Evolutionary conservation across 2,797 vertebrate species (phyloP).

Genomic region (Adrianichthys oophorus): DNA sequence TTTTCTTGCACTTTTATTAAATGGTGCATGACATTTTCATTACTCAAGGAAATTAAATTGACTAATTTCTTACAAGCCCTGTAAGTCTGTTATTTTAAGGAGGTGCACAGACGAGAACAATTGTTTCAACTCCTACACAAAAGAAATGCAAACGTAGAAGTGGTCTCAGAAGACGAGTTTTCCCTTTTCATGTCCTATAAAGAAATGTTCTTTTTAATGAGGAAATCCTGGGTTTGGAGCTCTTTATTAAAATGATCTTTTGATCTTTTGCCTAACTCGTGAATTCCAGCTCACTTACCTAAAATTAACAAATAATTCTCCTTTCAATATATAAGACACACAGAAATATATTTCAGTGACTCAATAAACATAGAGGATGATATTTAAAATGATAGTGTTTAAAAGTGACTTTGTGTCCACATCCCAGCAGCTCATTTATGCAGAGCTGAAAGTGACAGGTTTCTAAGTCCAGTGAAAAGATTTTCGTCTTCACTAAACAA

Average conservation of each 20-base stretch:
- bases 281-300: constrained; percentile 43
- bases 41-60: constrained; percentile 88
- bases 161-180: constrained; percentile 63
- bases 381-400: background rate
- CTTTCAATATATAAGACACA: background rate
- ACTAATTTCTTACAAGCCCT: constrained; percentile 85
- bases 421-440: no score
- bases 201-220: constrained; percentile 74
- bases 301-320: constrained; percentile 14
- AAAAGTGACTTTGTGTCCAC: background rate
- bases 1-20: constrained; percentile 86
- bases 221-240: constrained; percentile 44
- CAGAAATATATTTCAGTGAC: constrained; percentile 13
- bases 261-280: constrained; percentile 40
- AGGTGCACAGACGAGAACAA: constrained; percentile 78
- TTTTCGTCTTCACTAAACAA: no score
- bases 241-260: constrained; percentile 26
- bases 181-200: constrained; percentile 61
- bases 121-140: constrained; percentile 81
- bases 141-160: constrained; percentile 66
- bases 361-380: background rate
- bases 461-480: no score
- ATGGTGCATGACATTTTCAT: constrained; percentile 90
- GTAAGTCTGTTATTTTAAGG: constrained; percentile 83
- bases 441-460: no score